Conservation (phyloP, 2,888 invertebrate genomes). For the Melipona beecheii region DNA sequence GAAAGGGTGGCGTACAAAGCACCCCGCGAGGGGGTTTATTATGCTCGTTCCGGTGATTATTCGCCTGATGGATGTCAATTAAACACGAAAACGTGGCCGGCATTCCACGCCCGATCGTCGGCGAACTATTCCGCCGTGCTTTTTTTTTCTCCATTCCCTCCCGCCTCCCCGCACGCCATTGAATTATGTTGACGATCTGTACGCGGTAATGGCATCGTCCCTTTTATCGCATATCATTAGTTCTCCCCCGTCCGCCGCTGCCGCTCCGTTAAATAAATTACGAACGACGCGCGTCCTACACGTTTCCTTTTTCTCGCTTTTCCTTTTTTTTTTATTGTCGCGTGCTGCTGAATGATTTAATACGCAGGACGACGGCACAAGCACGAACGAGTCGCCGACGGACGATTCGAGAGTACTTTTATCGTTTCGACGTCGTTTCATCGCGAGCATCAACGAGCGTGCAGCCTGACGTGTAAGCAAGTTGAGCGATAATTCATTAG, state of each 20-base stretch:
- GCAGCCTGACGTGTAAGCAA: background rate
- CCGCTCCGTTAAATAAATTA: constrained; percentile 45
- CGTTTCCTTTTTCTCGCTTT: background rate
- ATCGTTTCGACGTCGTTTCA: too few species aligned
- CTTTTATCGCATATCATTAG: constrained; percentile 50
- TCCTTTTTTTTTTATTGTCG: background rate
- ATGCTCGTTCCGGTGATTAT: constrained; percentile 56
- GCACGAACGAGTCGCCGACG: background rate
- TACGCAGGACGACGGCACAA: background rate
- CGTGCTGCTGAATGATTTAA: constrained; percentile 10
- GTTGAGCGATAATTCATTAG: constrained; percentile 6
- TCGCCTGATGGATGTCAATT: constrained; percentile 59
- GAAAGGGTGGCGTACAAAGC: constrained; percentile 16
- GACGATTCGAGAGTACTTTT: background rate
- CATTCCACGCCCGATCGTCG: constrained; percentile 50
- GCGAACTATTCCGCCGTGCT: constrained; percentile 37
- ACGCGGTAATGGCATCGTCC: constrained; percentile 38
- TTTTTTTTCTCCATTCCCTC: background rate
- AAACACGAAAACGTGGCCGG: constrained; percentile 53
- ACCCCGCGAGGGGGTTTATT: constrained; percentile 40
- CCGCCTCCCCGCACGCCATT: constrained; percentile 6
- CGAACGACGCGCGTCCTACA: constrained; percentile 34
- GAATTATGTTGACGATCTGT: constrained; percentile 50
- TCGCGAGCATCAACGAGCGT: background rate
- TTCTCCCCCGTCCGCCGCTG: background rate